Evolutionary conservation across 1,140 invertebrate genomes (phyloP).

Genomic region (Cataglyphis hispanica): DNA sequence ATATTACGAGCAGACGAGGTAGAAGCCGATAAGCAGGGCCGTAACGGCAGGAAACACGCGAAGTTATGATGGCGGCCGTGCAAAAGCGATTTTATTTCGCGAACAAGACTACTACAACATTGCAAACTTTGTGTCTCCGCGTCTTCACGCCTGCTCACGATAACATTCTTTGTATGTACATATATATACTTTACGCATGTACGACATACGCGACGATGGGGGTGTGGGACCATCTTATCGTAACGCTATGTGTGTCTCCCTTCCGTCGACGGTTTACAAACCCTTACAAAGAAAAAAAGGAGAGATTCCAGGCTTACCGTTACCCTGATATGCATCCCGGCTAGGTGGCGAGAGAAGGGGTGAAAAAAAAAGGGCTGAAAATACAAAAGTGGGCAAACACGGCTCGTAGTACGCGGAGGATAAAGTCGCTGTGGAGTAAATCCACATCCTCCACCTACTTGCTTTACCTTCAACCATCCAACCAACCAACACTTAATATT

Average conservation of each 20-base stretch:
- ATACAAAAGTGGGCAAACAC: constrained; percentile 49
- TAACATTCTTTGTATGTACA: constrained; percentile 52
- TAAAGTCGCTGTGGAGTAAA: constrained; percentile 11
- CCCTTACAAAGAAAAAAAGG: constrained; percentile 11
- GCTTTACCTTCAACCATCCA: too few species aligned
- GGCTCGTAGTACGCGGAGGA: not conserved
- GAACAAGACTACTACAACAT: constrained; percentile 44
- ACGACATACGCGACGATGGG: not conserved
- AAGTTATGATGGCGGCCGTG: constrained; percentile 41
- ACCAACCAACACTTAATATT: constrained; percentile 46
- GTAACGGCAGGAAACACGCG: not conserved
- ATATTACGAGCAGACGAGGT: constrained; percentile 21
- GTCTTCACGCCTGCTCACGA: constrained; percentile 52
- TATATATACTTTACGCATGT: constrained; percentile 15
- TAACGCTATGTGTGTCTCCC: constrained; percentile 54
- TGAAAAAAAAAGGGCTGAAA: constrained; percentile 25
- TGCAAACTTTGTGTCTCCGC: constrained; percentile 60
- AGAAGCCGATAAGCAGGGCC: not conserved
- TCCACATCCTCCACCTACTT: not conserved
- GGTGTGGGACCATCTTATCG: constrained; percentile 29
- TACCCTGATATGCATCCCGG: constrained; percentile 47
- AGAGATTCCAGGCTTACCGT: constrained; percentile 54
- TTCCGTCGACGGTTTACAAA: constrained; percentile 58
- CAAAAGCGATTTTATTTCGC: constrained; percentile 61
- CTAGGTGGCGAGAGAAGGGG: not conserved